Percentiles rank a stretch among this genome's conserved stretches.
Conservation (phyloP, 2,113 vertebrate species). For the Caloenas nicobarica region DNA sequence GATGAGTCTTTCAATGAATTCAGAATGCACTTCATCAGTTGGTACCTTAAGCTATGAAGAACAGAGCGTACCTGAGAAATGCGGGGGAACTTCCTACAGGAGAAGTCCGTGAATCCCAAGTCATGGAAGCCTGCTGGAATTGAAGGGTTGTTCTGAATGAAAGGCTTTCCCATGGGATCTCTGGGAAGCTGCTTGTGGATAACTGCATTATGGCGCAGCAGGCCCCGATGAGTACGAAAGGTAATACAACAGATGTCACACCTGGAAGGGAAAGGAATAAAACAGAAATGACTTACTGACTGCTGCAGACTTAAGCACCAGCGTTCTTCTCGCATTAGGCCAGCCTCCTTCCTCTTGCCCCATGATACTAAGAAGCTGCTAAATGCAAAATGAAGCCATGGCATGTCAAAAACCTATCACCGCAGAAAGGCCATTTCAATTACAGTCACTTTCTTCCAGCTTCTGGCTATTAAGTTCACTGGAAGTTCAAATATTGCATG, state of each 20-base stretch:
- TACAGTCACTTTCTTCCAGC: neutral
- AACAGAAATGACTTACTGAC: neutral
- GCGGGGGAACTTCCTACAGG: conserved; percentile 92
- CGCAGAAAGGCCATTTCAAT: neutral
- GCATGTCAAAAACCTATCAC: neutral
- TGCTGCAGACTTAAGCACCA: neutral
- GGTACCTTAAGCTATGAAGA: neutral
- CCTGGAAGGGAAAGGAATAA: conserved; percentile 69
- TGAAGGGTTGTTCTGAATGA: conserved; percentile 97
- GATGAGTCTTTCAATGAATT: neutral
- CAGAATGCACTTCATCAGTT: neutral
- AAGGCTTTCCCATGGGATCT: conserved; percentile 89
- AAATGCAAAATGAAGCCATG: neutral
- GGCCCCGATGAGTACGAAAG: conserved; percentile 91
- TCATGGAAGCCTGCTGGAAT: conserved; percentile 97
- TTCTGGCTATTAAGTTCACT: neutral
- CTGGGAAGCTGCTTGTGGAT: conserved; percentile 94
- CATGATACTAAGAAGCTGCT: neutral
- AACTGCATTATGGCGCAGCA: conserved; percentile 90
- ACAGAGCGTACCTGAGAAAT: conserved; percentile 89
- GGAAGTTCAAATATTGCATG: neutral
- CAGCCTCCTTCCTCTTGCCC: neutral
- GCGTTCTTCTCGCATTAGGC: neutral
- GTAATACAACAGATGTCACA: conserved; percentile 94
- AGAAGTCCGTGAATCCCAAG: conserved; percentile 97